A percentile compares a stretch with the other conserved stretches of the same genome.
phyloP scores from a whole-genome alignment of 2,888 invertebrate genomes.

The Exephanes ischioxanthus region DNA sequence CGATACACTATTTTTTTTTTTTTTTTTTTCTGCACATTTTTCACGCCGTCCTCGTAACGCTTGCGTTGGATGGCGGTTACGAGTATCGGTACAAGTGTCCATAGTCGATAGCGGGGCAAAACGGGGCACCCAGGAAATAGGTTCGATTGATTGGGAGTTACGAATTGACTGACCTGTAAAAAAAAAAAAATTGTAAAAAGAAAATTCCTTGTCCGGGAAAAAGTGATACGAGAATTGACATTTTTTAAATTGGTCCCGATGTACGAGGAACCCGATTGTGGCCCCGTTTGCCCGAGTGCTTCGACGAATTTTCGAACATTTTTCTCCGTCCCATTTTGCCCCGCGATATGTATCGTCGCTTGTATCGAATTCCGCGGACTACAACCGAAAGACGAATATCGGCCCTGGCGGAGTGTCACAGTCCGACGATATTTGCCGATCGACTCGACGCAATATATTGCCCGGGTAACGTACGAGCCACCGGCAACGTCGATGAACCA shows the following conservation, averaged over 20 bases:
- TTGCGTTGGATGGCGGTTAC: neutral
- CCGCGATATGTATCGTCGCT: neutral
- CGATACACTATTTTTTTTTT: constrained; percentile 43
- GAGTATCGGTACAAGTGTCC: neutral
- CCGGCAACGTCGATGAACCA: constrained; percentile 34
- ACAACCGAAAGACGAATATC: neutral
- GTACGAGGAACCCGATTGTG: too few species aligned
- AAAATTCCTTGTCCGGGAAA: neutral
- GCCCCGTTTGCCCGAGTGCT: too few species aligned
- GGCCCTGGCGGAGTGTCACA: neutral
- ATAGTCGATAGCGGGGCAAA: neutral
- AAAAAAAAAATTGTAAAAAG: too few species aligned
- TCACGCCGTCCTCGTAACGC: constrained; percentile 17
- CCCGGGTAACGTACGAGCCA: neutral
- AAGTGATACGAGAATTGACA: too few species aligned
- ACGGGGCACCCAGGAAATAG: too few species aligned
- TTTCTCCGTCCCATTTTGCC: too few species aligned
- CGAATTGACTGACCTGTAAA: too few species aligned
- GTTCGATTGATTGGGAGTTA: too few species aligned
- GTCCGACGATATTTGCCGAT: constrained; percentile 22
- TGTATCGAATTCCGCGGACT: neutral
- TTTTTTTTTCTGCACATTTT: constrained; percentile 8
- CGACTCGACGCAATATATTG: constrained; percentile 9
- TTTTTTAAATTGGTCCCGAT: too few species aligned
- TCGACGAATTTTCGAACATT: too few species aligned